Evolutionary conservation across 1,140 invertebrate genomes (phyloP), one percentile per base, ranked within the genome.

Genomic region (Macrostomum lignano): DNA sequence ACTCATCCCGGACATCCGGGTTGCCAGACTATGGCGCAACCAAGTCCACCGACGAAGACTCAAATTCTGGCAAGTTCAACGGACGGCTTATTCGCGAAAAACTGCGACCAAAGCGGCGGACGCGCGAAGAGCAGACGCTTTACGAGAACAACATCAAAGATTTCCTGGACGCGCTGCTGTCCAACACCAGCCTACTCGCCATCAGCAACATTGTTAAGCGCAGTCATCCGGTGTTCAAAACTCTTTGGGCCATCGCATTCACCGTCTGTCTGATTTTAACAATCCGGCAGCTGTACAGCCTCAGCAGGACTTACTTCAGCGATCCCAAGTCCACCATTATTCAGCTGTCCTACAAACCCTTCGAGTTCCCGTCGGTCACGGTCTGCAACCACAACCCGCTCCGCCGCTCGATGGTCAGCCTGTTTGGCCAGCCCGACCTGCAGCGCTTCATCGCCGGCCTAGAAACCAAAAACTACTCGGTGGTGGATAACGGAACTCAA

Each of bases 341-440:
- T 15, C 26, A 17, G 19, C 19, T 28, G 9, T 17, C 15, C 15
- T 28, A 14, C 9, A 17, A 28, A 2, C 37, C 37, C 11, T 34
- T 51, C 32, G 42, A 45, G 2, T 57, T 58, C 40, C 55, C 55
- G 5, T 52, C 51, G 22, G 47, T 58, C 0, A 56, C 54, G 1
- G 36, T 58, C 4, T 58, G 55, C 35, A 58, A 58, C 40, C 28
- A 55, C 11, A 58, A 58, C 39, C 51, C 53, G 0, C 29, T 46
- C 7, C 40, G 42, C 31, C 24, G 37, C 13, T 17, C 31, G 17
- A 30, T 36, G 17, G 35, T 44, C 10, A 33, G 20, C 17, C 13
- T 17, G 26, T 28, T 15, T 14, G 20, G 21, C 10, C 15, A 10
- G 17, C 17, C 10, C 15, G 26, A 9, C 10, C 26, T 33, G 10